Evolutionary conservation across 2,888 invertebrate genomes (phyloP), one percentile per base, ranked within the genome.

Genomic region (Calliphora vomitoria): DNA sequence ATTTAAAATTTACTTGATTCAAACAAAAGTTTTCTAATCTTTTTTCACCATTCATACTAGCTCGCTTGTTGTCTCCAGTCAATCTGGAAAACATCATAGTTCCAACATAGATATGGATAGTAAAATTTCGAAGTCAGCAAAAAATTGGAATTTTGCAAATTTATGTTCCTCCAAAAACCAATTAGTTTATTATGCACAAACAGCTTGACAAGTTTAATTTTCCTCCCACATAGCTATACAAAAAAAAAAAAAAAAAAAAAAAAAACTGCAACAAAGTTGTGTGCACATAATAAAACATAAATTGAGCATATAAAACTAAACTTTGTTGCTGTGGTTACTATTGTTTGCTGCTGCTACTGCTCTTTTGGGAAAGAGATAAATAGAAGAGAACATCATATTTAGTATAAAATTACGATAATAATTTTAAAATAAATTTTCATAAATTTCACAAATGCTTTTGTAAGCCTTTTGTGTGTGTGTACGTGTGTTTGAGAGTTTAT

Each of bases 391-490:
- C 74, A 64, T 74, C 75, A 79, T 75, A 74, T 82, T 66, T 75
- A 72, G 64, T 41, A 66, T 38, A 47, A 76, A 60, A 76, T 72
- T 50, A 74, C 44, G 35, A 86, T 85, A 74, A 85, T 35, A 76
- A 62, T 80, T 80, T 66, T 35, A 25, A 64, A 55, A 74, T 53
- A 47, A 64, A 72, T 72, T 82, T 64, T 74, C 44, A 82, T 18
- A 55, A 50, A 76, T 50, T 64, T 50, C 64, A 50, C 4, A 64
- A 64, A 53, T 18, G 18, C 15, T 76, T 72, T 53, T 58, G 18
- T 31, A 38, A 72, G 20, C 18, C 35, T 41, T 38, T 25, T 25
- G 13, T 2, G 13, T 2, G 60, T 25, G n/a, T 31, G 20, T 20
- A 10, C 31, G n/a, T 50, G 69, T 41, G 60, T 86, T 60, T 79